Evolutionary conservation across 1,140 invertebrate genomes (phyloP).

Genomic region (Drosophila pallidifrons): DNA sequence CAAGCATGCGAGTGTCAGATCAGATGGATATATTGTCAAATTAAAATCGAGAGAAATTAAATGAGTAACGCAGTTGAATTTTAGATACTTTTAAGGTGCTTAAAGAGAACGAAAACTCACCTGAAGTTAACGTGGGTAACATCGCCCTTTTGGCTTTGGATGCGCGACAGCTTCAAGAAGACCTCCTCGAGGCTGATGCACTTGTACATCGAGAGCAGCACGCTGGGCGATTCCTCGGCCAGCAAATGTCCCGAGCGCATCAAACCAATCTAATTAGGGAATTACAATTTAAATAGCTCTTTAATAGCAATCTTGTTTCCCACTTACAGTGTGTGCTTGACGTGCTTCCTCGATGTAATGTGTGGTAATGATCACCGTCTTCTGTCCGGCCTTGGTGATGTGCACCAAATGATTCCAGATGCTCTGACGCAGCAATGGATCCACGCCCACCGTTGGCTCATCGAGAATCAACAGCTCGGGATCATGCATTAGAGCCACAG

Average conservation of each 20-base stretch:
- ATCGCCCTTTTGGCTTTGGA: constrained; percentile 86
- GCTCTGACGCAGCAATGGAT: constrained; percentile 94
- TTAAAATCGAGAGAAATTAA: constrained; percentile 49
- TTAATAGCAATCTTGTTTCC: background rate
- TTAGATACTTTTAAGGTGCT: constrained; percentile 51
- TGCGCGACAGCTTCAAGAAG: constrained; percentile 94
- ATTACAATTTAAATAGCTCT: background rate
- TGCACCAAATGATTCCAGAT: constrained; percentile 96
- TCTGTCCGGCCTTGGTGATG: constrained; percentile 92
- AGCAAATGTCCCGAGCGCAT: constrained; percentile 96
- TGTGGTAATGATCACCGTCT: constrained; percentile 97
- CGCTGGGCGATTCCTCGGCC: constrained; percentile 95
- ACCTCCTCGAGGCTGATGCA: constrained; percentile 96
- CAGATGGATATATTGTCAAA: constrained; percentile 16
- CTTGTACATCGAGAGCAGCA: constrained; percentile 92
- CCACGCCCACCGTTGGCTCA: constrained; percentile 97
- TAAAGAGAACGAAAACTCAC: constrained; percentile 47
- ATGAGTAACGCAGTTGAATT: constrained; percentile 23
- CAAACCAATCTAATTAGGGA: constrained; percentile 91
- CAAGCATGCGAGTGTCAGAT: constrained; percentile 69
- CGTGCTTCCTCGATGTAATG: constrained; percentile 97
- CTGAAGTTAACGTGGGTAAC: constrained; percentile 83
- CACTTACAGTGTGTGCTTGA: constrained; percentile 92
- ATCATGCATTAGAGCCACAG: constrained; percentile 96
- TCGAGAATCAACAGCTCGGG: constrained; percentile 97